These are phyloP conservation scores for Microdon myrmicae DNA, from an alignment of 2,888 invertebrate genomes.

Conservation along the genomic window DNA sequence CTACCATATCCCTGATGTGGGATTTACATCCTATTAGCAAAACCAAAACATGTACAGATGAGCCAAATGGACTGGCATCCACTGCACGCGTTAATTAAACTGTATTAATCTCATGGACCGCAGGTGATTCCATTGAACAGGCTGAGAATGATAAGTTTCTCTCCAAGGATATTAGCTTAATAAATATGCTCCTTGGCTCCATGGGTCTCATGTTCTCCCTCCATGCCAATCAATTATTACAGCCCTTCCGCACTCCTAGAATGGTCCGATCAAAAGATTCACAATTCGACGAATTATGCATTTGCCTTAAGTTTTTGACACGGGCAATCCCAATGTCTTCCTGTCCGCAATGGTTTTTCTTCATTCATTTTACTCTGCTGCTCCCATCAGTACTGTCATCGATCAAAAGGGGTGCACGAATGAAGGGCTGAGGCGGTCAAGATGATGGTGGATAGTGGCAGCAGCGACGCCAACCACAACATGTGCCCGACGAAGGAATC, in stretches of 20 bases:
- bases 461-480: slow-evolving; percentile 7
- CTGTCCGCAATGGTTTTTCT: slow-evolving; percentile 3
- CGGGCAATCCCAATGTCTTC: slow-evolving; percentile 38
- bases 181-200: slow-evolving; percentile 19
- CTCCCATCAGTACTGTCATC: slow-evolving; percentile 42
- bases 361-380: slow-evolving; percentile 1
- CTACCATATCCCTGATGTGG: too few species aligned
- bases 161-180: slow-evolving; percentile 45
- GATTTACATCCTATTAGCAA: too few species aligned
- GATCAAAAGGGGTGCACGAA: slow-evolving; percentile 42
- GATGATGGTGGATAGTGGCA: not conserved
- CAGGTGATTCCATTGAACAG: slow-evolving; percentile 18
- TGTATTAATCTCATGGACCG: slow-evolving; percentile 35
- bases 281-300: slow-evolving; percentile 48
- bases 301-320: slow-evolving; percentile 52
- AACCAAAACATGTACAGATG: too few species aligned
- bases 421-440: not conserved
- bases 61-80: slow-evolving; percentile 25
- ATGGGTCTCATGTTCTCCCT: slow-evolving; percentile 4
- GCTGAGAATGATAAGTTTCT: slow-evolving; percentile 29
- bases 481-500: slow-evolving; percentile 54
- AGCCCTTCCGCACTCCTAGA: not conserved
- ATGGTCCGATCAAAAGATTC: slow-evolving; percentile 40
- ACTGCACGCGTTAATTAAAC: slow-evolving; percentile 39
- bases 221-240: slow-evolving; percentile 40